These are phyloP conservation scores for Pseudomugil gertrudae DNA, from an alignment of 2,797 vertebrate genomes.

Conservation along the genomic window DNA sequence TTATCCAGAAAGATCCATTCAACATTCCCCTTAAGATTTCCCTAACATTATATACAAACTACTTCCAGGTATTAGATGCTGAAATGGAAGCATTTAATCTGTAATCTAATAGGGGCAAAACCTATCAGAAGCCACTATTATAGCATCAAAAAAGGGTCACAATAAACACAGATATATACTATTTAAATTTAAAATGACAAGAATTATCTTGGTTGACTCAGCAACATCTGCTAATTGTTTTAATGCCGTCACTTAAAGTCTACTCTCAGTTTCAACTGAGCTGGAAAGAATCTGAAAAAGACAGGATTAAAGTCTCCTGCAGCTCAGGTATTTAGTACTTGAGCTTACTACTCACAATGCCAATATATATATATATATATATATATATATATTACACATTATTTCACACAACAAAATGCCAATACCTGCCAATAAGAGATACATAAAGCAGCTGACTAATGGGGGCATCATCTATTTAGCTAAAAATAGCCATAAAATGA, in stretches of 20 bases:
- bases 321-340: background rate
- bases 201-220: background rate
- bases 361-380: no score
- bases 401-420: background rate
- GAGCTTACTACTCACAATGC: background rate
- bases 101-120: conserved; percentile 4
- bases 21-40: conserved; percentile 13
- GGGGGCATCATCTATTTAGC: background rate
- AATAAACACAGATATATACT: background rate
- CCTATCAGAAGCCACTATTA: background rate
- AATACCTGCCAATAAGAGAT: background rate
- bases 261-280: background rate
- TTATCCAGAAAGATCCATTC: conserved; percentile 19
- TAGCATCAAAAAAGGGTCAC: conserved; percentile 4
- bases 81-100: background rate
- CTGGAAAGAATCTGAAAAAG: background rate
- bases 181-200: background rate
- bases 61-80: conserved; percentile 8
- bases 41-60: background rate
- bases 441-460: background rate
- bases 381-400: no score
- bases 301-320: background rate
- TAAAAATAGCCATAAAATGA: background rate
- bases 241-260: background rate
- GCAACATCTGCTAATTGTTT: conserved; percentile 2